Evolutionary conservation across 2,797 vertebrate genomes (phyloP).

Genomic region (Acanthurus tractus): DNA sequence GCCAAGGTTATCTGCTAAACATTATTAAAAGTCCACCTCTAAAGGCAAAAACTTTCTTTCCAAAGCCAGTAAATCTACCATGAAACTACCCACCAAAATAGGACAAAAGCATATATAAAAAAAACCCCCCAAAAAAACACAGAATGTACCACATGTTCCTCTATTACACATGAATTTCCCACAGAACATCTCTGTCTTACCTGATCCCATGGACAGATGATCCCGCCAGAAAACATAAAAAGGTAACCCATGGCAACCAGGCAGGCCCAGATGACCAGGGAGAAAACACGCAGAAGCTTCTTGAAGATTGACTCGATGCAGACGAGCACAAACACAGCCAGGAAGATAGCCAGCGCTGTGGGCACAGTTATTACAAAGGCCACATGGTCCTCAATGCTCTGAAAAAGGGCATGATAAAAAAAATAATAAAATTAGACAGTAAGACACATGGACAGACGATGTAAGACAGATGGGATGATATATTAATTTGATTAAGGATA

Average conservation of each 20-base stretch:
- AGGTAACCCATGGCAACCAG: conserved; percentile 97
- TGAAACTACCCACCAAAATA: not conserved
- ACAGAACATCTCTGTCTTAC: conserved; percentile 79
- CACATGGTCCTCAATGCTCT: conserved; percentile 95
- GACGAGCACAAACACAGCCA: conserved; percentile 96
- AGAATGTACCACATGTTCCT: not conserved
- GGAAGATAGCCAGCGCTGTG: conserved; percentile 97
- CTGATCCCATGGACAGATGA: conserved; percentile 98
- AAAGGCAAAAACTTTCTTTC: conserved; percentile 4
- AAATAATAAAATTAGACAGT: not conserved
- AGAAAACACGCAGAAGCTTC: conserved; percentile 95
- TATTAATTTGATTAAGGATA: not conserved
- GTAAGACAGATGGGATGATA: not conserved
- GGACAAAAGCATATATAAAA: not conserved
- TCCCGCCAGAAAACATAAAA: conserved; percentile 97
- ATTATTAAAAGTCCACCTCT: not conserved
- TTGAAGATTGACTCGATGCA: conserved; percentile 97
- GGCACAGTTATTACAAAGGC: conserved; percentile 97
- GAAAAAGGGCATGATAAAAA: conserved; percentile 47
- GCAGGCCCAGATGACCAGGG: conserved; percentile 95
- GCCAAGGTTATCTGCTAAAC: not conserved
- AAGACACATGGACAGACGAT: conserved; percentile 2
- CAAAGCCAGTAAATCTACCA: not conserved
- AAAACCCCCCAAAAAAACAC: not conserved
- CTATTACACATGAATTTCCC: conserved; percentile 6